phyloP scores from a whole-genome alignment of 2,888 invertebrate species.

The Heliconius ethilla region DNA sequence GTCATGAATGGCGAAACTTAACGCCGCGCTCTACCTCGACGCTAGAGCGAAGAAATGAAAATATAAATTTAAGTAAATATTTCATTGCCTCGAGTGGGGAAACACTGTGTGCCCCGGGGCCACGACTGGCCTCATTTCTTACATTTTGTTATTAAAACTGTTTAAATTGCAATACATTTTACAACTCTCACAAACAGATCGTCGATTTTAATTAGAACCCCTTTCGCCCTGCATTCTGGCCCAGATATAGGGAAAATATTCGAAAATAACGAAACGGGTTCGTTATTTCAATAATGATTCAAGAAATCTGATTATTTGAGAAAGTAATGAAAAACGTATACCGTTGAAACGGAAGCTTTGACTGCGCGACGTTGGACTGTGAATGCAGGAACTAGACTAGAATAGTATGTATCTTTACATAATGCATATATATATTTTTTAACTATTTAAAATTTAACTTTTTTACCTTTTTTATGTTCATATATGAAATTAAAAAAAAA shows the following conservation, averaged over 20 bases:
- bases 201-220: constrained; percentile 12
- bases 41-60: too few relatives aligned
- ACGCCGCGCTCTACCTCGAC: too few relatives aligned
- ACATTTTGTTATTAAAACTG: neutral
- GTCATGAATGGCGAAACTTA: too few relatives aligned
- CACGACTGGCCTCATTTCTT: too few relatives aligned
- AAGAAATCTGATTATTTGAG: constrained; percentile 22
- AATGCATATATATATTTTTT: neutral
- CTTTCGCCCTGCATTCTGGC: neutral
- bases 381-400: neutral
- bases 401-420: neutral
- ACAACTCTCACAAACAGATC: neutral
- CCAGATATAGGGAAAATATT: constrained; percentile 2
- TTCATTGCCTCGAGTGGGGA: too few relatives aligned
- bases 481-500: too few relatives aligned
- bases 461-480: too few relatives aligned
- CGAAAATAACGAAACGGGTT: constrained; percentile 3
- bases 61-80: too few relatives aligned
- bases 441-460: too few relatives aligned
- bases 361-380: neutral
- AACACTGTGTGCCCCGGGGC: too few relatives aligned
- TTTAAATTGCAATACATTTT: neutral
- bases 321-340: constrained; percentile 18
- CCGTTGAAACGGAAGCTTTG: neutral
- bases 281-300: constrained; percentile 22